Conservation (phyloP, 1,140 invertebrate species). For the Pygmarrhopalites habei region DNA sequence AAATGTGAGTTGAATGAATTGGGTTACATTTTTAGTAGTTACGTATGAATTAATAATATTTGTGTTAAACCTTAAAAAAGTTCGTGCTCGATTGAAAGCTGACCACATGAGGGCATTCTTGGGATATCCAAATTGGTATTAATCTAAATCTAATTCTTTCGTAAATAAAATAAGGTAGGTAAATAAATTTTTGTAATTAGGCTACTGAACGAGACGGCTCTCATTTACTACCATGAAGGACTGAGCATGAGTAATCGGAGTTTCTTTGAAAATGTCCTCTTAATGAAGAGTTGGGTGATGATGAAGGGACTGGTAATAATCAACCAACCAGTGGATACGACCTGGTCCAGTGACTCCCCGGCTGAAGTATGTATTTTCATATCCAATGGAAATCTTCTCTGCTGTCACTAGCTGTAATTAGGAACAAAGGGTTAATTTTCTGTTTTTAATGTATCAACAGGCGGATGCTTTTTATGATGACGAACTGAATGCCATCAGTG, state of each 20-base stretch:
- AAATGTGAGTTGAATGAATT: too few relatives aligned
- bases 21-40: too few relatives aligned
- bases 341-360: constrained; percentile 40
- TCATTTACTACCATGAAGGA: constrained; percentile 46
- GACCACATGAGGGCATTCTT: constrained; percentile 54
- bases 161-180: too few relatives aligned
- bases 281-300: constrained; percentile 28
- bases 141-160: too few relatives aligned
- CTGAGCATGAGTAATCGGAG: constrained; percentile 27
- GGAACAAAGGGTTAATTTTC: too few relatives aligned
- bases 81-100: constrained; percentile 53
- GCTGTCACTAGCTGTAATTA: too few relatives aligned
- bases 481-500: constrained; percentile 51
- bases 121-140: constrained; percentile 59
- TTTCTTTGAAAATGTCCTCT: constrained; percentile 36
- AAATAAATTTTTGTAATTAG: too few relatives aligned
- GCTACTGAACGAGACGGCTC: constrained; percentile 50
- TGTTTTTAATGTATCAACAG: too few relatives aligned
- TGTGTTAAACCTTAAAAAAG: too few relatives aligned
- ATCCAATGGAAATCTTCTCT: too few relatives aligned
- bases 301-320: constrained; percentile 12
- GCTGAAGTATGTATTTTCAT: too few relatives aligned
- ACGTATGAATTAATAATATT: too few relatives aligned
- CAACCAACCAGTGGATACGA: constrained; percentile 21
- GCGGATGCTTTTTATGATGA: constrained; percentile 54